Conservation (phyloP, 1,140 invertebrate genomes). For the Planococcus citri region DNA sequence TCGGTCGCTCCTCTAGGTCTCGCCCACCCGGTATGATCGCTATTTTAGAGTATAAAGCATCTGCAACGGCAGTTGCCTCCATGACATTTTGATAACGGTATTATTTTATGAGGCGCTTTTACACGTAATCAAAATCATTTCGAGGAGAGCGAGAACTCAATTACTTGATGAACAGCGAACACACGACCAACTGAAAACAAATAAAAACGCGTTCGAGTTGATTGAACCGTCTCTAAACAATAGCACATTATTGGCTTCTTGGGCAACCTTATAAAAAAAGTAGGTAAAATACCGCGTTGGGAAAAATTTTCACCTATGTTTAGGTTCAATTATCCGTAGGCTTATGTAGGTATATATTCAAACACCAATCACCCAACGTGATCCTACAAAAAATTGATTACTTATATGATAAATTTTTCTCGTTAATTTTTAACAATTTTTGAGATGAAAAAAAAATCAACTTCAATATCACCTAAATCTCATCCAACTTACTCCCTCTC, state of each 20-base stretch:
- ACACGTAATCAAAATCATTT: neutral
- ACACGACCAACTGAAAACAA: neutral
- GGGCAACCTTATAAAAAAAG: neutral
- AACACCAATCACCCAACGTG: too few species aligned
- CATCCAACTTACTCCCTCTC: too few species aligned
- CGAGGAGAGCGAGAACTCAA: neutral
- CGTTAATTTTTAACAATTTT: too few species aligned
- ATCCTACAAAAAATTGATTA: too few species aligned
- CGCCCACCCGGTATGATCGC: constrained; percentile 44
- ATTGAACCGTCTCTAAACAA: too few species aligned
- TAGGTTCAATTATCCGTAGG: too few species aligned
- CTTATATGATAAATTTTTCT: too few species aligned
- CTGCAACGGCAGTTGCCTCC: constrained; percentile 34
- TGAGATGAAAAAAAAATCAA: too few species aligned
- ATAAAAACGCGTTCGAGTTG: neutral
- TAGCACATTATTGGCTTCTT: neutral
- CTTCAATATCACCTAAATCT: too few species aligned
- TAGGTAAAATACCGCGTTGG: too few species aligned
- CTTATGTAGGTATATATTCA: too few species aligned
- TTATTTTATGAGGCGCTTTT: neutral
- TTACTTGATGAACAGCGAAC: neutral
- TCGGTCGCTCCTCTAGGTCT: constrained; percentile 47
- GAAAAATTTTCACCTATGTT: too few species aligned
- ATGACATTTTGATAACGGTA: constrained; percentile 39
- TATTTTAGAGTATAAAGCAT: constrained; percentile 37